Evolutionary conservation across 2,888 invertebrate species (phyloP).

Genomic region (Sarcophaga variegata): DNA sequence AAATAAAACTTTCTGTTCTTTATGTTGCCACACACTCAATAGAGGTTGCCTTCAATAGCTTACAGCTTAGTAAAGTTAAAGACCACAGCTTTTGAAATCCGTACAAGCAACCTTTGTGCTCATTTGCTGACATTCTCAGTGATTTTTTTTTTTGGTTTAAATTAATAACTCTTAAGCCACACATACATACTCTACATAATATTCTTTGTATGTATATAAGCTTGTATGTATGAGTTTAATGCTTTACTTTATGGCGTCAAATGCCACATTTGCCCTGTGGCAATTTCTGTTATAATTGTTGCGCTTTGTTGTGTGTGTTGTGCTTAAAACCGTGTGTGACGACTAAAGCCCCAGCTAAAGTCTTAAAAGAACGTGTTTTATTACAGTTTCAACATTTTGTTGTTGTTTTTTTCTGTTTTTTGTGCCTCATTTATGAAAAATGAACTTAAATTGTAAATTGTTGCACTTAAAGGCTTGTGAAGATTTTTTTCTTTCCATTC

Average conservation of each 20-base stretch:
- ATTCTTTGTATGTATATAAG: background rate
- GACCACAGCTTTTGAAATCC: too few species aligned
- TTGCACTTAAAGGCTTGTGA: slow-evolving; percentile 66
- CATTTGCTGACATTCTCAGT: too few species aligned
- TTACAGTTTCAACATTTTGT: slow-evolving; percentile 12
- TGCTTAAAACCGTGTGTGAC: slow-evolving; percentile 32
- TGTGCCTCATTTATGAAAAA: slow-evolving; percentile 66
- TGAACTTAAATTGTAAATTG: slow-evolving; percentile 68
- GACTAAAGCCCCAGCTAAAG: slow-evolving; percentile 17
- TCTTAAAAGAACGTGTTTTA: slow-evolving; percentile 47
- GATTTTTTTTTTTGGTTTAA: too few species aligned
- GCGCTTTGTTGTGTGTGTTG: slow-evolving; percentile 64
- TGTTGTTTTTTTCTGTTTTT: background rate
- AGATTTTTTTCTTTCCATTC: slow-evolving; percentile 34
- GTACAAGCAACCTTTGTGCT: too few species aligned
- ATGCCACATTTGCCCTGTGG: slow-evolving; percentile 66
- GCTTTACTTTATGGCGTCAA: slow-evolving; percentile 63
- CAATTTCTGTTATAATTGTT: slow-evolving; percentile 65
- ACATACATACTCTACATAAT: background rate
- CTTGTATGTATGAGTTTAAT: background rate
- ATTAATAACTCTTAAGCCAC: too few species aligned
- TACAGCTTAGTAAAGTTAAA: too few species aligned
- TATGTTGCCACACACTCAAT: too few species aligned
- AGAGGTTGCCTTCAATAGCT: too few species aligned
- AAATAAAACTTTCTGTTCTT: too few species aligned